Conservation (phyloP, 2,888 invertebrate genomes). For the Eustalomyia histrio region DNA sequence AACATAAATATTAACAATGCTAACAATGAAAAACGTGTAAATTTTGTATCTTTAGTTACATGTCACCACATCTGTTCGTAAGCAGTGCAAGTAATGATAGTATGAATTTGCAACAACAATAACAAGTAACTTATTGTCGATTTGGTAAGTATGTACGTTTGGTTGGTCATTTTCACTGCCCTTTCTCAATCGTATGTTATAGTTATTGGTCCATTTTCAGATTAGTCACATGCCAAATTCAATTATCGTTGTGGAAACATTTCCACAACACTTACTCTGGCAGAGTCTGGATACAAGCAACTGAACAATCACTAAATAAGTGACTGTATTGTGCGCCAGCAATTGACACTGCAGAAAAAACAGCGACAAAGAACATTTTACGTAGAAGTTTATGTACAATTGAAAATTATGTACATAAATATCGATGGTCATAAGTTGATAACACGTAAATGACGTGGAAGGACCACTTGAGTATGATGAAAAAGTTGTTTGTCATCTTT, state of each 20-base stretch:
- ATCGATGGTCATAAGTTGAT: background rate
- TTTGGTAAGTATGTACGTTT: background rate
- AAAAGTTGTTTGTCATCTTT: too few relatives aligned
- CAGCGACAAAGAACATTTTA: background rate
- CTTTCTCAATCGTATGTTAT: background rate
- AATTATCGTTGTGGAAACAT: slow-evolving; percentile 68
- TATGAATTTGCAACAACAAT: background rate
- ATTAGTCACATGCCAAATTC: slow-evolving; percentile 72
- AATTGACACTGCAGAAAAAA: slow-evolving; percentile 13
- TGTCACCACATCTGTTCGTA: slow-evolving; percentile 14
- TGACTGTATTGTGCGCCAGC: slow-evolving; percentile 12
- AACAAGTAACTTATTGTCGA: background rate
- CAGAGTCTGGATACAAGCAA: slow-evolving; percentile 12
- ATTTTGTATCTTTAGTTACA: background rate
- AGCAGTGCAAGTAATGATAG: background rate
- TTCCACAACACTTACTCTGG: slow-evolving; percentile 15
- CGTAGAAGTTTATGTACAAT: background rate
- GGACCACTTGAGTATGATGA: too few relatives aligned
- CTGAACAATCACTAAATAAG: background rate
- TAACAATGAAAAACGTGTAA: slow-evolving; percentile 3
- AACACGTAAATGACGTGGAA: background rate
- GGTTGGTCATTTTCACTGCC: background rate
- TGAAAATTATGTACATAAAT: background rate
- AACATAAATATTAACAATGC: too few relatives aligned
- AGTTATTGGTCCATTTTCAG: slow-evolving; percentile 66